These are phyloP conservation scores for Patiria pectinifera DNA, from an alignment of 53 echinoderm and acorn worm genomes.

Conservation along the genomic window DNA sequence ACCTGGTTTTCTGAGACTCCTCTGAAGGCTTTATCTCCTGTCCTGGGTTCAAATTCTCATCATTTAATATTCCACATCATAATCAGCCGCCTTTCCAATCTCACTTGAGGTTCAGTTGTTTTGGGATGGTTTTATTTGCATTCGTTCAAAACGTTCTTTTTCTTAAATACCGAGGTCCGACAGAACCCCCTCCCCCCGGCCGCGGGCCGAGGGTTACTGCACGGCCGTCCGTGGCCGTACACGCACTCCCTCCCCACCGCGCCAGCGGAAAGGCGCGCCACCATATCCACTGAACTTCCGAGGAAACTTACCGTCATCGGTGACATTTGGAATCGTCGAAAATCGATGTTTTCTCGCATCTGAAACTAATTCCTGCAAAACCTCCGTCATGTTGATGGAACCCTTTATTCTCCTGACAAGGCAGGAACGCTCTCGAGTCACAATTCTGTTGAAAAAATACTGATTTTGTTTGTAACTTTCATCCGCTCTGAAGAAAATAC, in stretches of 20 bases:
- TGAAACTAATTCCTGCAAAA: slow-evolving; percentile 89
- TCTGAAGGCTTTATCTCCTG: no score
- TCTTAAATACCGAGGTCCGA: no score
- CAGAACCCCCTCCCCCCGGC: neutral
- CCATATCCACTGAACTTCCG: neutral
- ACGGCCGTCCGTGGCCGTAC: no score
- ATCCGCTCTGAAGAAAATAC: neutral
- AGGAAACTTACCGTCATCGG: slow-evolving; percentile 88
- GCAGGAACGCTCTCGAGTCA: slow-evolving; percentile 20
- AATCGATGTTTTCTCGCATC: slow-evolving; percentile 94
- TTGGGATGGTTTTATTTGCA: no score
- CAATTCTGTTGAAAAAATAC: neutral
- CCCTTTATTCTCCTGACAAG: slow-evolving; percentile 21
- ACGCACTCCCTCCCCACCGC: no score
- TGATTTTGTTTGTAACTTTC: neutral
- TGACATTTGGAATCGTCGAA: slow-evolving; percentile 96
- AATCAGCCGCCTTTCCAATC: no score
- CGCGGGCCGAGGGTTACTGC: neutral
- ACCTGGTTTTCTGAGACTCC: no score
- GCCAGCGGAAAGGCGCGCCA: neutral
- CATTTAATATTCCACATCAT: no score
- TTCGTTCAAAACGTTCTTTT: no score
- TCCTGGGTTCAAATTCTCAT: no score
- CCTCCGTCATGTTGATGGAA: slow-evolving; percentile 81
- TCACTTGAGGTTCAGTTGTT: no score